phyloP scores from a whole-genome alignment of 2,888 invertebrate genomes.

The Drosophila barbarae region DNA sequence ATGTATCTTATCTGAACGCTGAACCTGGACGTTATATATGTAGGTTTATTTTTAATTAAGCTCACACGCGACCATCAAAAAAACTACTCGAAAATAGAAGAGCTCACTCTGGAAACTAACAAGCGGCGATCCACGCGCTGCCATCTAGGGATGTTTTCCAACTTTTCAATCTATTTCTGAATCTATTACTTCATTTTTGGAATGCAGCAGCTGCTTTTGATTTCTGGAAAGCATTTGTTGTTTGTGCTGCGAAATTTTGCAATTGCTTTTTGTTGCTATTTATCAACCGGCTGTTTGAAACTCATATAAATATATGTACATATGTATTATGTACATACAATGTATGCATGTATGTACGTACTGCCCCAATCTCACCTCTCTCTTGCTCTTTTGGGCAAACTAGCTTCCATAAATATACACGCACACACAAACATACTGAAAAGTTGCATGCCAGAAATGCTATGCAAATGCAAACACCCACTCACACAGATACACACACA shows the following conservation, averaged over 20 bases:
- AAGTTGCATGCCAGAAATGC: slow-evolving; percentile 36
- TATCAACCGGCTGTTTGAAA: slow-evolving; percentile 11
- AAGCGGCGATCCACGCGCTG: neutral
- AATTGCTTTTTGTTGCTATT: slow-evolving; percentile 2
- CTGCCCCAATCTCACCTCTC: slow-evolving; percentile 5
- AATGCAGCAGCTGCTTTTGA: slow-evolving; percentile 9
- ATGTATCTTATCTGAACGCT: neutral
- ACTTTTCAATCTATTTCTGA: slow-evolving; percentile 2
- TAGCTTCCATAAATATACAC: slow-evolving; percentile 31
- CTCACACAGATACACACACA: slow-evolving; percentile 12
- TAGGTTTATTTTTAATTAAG: neutral
- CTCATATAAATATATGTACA: neutral
- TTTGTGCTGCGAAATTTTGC: neutral
- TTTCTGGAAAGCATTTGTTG: neutral
- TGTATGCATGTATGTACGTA: neutral
- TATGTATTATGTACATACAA: neutral
- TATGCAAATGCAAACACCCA: slow-evolving; percentile 52
- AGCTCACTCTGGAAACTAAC: neutral
- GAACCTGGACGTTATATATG: too few species aligned
- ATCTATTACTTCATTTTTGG: slow-evolving; percentile 5
- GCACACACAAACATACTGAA: slow-evolving; percentile 14
- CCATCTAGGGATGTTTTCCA: slow-evolving; percentile 5
- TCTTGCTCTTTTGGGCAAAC: slow-evolving; percentile 16
- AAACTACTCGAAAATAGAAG: neutral
- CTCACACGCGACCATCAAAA: neutral